Conservation (phyloP, 2,797 vertebrate species). For the Furcifer pardalis region DNA sequence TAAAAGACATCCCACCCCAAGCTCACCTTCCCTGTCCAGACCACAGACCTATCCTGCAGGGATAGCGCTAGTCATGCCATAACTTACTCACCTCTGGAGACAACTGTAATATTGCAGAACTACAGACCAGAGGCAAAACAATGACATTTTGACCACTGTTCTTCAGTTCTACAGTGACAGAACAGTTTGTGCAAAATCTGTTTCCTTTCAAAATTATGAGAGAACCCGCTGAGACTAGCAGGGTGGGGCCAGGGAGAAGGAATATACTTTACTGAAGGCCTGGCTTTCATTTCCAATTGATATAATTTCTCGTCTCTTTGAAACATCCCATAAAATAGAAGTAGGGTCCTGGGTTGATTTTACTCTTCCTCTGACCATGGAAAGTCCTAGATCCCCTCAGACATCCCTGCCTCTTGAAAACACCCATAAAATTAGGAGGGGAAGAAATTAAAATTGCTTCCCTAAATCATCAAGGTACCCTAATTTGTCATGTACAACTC, state of each 20-base stretch:
- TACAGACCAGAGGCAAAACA: background rate
- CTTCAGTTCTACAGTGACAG: background rate
- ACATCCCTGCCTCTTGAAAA: too few species aligned
- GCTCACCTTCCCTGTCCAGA: background rate
- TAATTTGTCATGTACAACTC: too few species aligned
- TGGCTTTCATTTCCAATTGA: background rate
- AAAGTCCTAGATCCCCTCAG: too few species aligned
- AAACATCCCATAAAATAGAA: background rate
- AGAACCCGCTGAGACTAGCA: background rate
- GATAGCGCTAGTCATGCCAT: background rate
- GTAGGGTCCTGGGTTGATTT: background rate
- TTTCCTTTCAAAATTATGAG: background rate
- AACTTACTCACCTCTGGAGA: background rate
- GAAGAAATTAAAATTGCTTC: too few species aligned
- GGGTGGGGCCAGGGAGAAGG: background rate
- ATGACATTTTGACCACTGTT: background rate
- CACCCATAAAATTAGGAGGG: too few species aligned
- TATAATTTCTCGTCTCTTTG: background rate
- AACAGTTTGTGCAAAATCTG: background rate
- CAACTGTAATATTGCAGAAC: background rate
- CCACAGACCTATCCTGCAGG: background rate
- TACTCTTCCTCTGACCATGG: too few species aligned
- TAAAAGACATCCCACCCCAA: background rate
- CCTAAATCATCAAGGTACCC: too few species aligned
- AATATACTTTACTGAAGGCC: background rate